These are phyloP conservation scores for Oryctolagus cuniculus DNA, from an alignment of 2,113 vertebrate genomes.

Conservation along the genomic window mOryCun1.1 NC_091438.1:97866501-97867000, in stretches of 20 bases:
- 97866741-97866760: not conserved
- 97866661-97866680: not conserved
- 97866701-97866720: not conserved
- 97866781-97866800: not conserved
- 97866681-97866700: not conserved
- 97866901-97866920: too few relatives aligned
- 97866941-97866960: too few relatives aligned
- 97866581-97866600: not conserved
- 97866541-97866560: not conserved
- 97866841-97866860: not conserved
- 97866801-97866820: not conserved
- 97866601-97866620: not conserved
- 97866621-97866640: not conserved
- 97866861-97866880: too few relatives aligned
- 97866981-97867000: too few relatives aligned
- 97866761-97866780: not conserved
- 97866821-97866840: not conserved
- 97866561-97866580: not conserved
- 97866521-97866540: not conserved
- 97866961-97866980: too few relatives aligned
- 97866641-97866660: not conserved
- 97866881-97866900: too few relatives aligned
- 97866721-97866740: not conserved
- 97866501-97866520: not conserved
- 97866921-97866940: too few relatives aligned